A percentile compares a stretch with the other conserved stretches of the same genome.
Evolutionary conservation across 1,140 invertebrate genomes (phyloP).

Genomic region (Sinella curviseta): DNA sequence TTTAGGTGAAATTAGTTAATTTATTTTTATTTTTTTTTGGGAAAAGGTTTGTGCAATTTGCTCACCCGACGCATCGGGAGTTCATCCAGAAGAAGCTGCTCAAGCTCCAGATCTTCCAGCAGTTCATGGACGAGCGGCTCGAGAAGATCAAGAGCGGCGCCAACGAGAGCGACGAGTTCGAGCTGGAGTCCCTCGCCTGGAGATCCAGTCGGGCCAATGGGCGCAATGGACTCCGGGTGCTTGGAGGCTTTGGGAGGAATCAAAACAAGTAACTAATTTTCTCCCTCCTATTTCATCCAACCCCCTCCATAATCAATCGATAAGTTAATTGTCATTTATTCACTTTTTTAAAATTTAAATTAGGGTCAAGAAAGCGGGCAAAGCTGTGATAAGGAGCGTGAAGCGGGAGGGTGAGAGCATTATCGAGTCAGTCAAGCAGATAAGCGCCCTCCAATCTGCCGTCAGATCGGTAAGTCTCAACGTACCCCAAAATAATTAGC

Average conservation of each 20-base stretch:
- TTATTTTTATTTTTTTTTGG: constrained; percentile 22
- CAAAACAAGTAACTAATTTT: constrained; percentile 66
- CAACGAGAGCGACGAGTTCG: constrained; percentile 91
- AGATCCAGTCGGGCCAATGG: constrained; percentile 77
- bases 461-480: constrained; percentile 72
- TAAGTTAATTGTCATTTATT: constrained; percentile 29
- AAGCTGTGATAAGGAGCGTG: constrained; percentile 49
- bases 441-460: constrained; percentile 77
- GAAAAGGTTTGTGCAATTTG: constrained; percentile 39
- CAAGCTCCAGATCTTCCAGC: constrained; percentile 90
- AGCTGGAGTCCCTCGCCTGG: constrained; percentile 73
- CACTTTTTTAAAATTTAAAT: background rate
- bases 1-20: background rate
- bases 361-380: constrained; percentile 47
- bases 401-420: constrained; percentile 47
- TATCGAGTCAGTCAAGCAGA: constrained; percentile 65
- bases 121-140: constrained; percentile 91
- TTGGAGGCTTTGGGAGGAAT: constrained; percentile 63
- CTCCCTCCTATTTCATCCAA: too few species aligned
- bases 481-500: background rate
- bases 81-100: constrained; percentile 69
- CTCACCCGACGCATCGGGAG: constrained; percentile 39
- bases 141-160: constrained; percentile 83
- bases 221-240: constrained; percentile 69
- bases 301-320: too few species aligned